phyloP scores from a whole-genome alignment of 1,140 invertebrate genomes.

The Drosophila bifasciata region DNA sequence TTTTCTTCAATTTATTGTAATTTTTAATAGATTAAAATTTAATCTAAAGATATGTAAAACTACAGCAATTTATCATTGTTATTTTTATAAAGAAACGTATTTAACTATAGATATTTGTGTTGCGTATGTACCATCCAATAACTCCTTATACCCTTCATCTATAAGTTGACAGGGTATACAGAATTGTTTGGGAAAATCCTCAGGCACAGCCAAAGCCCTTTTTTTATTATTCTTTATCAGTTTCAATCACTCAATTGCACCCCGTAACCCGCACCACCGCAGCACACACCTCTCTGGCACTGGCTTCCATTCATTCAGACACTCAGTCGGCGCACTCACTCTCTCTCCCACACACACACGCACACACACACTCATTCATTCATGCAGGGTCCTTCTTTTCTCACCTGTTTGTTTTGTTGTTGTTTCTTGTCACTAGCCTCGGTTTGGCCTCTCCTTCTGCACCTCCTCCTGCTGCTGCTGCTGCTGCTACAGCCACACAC shows the following conservation, averaged over 20 bases:
- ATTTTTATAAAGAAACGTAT: too few relatives aligned
- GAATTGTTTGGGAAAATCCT: conserved; percentile 54
- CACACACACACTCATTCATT: conserved; percentile 55
- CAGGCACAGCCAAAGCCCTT: conserved; percentile 39
- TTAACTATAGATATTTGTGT: too few relatives aligned
- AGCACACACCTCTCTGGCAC: neutral
- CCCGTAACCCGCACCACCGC: conserved; percentile 8
- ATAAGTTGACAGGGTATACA: neutral
- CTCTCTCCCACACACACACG: conserved; percentile 17
- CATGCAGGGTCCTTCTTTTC: conserved; percentile 58
- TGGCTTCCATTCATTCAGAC: conserved; percentile 21
- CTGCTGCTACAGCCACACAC: conserved; percentile 25
- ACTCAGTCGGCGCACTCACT: neutral
- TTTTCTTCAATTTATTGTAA: too few relatives aligned
- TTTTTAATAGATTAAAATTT: too few relatives aligned
- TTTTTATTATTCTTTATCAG: conserved; percentile 54
- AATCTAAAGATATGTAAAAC: too few relatives aligned
- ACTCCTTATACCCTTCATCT: too few relatives aligned
- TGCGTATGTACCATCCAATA: too few relatives aligned
- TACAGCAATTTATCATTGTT: too few relatives aligned
- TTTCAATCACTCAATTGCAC: conserved; percentile 50
- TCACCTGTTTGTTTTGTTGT: conserved; percentile 69
- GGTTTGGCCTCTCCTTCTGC: neutral
- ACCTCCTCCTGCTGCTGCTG: conserved; percentile 2
- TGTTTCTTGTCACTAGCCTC: conserved; percentile 47